These are phyloP conservation scores for Siniperca scherzeri DNA, from an alignment of 2,797 vertebrate genomes.

Conservation along the genomic window DNA sequence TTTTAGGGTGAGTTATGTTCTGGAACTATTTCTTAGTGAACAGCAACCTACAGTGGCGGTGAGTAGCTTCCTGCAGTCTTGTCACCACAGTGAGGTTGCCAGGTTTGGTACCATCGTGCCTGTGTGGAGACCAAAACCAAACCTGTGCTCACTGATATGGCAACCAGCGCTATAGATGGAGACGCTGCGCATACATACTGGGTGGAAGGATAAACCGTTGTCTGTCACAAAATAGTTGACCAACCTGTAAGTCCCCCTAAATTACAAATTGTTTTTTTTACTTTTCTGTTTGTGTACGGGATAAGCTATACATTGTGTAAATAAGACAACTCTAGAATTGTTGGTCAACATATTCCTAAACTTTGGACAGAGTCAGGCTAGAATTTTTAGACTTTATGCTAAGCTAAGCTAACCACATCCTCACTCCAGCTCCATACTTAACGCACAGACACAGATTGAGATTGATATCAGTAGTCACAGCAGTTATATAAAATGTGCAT, in stretches of 20 bases:
- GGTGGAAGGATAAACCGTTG: neutral
- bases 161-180: neutral
- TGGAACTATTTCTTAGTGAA: neutral
- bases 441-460: neutral
- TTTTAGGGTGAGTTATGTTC: neutral
- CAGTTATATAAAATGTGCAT: too few relatives aligned
- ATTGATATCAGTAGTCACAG: neutral
- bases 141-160: neutral
- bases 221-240: neutral
- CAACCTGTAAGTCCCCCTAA: neutral
- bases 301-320: too few relatives aligned
- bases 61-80: too few relatives aligned
- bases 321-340: too few relatives aligned
- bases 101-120: neutral
- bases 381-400: neutral
- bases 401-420: neutral
- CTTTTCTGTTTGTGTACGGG: too few relatives aligned
- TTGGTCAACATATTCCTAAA: too few relatives aligned
- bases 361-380: too few relatives aligned
- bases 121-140: neutral
- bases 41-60: too few relatives aligned
- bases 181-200: too few relatives aligned
- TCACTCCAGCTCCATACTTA: neutral
- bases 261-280: too few relatives aligned
- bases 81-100: too few relatives aligned